Conservation (phyloP, 1,140 invertebrate genomes). For the Cydia splendana region DNA sequence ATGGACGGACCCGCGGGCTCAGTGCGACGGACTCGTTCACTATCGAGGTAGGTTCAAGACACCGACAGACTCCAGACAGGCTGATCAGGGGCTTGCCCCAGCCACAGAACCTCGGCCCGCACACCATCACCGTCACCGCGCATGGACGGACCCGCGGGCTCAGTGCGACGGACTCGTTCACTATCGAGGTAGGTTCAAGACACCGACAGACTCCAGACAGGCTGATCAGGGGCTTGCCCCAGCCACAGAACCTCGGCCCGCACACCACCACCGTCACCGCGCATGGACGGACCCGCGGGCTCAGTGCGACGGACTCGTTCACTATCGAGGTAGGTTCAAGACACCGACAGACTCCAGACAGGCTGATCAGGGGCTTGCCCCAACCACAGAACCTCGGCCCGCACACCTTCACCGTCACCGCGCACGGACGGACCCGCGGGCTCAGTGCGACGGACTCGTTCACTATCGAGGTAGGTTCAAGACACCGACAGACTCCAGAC, state of each 20-base stretch:
- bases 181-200: conserved; percentile 64
- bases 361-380: no score
- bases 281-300: conserved; percentile 61
- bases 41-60: conserved; percentile 61
- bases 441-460: no score
- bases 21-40: conserved; percentile 76
- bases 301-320: conserved; percentile 74
- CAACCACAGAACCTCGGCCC: no score
- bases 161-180: conserved; percentile 74
- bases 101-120: conserved; percentile 48
- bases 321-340: conserved; percentile 67
- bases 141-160: conserved; percentile 64
- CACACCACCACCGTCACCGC: conserved; percentile 65
- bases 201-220: conserved; percentile 41
- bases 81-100: conserved; percentile 74
- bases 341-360: no score
- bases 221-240: conserved; percentile 73
- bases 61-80: conserved; percentile 41
- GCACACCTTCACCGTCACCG: no score
- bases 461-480: no score
- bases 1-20: conserved; percentile 61
- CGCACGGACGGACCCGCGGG: no score
- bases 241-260: conserved; percentile 46
- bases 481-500: no score
- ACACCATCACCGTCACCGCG: conserved; percentile 61